A percentile compares a stretch with the other conserved stretches of the same genome.
Conservation (phyloP, 2,888 invertebrate species). For the Hoplodrina blanda region DNA sequence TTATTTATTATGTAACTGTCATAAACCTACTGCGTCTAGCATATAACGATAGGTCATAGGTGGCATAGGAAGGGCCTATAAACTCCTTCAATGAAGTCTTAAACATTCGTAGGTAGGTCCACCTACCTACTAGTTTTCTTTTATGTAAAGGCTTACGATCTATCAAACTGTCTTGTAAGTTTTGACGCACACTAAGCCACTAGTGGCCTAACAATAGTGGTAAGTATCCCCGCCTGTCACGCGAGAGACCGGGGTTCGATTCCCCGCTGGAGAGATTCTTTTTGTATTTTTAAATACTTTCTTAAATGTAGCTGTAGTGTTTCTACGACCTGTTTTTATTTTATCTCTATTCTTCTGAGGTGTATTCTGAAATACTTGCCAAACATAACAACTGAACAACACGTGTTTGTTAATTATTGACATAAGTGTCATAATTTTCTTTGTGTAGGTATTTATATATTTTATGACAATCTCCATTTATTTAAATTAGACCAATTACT, state of each 20-base stretch:
- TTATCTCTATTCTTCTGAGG: neutral
- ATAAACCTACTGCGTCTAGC: constrained; percentile 25
- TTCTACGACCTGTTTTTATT: neutral
- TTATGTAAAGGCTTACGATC: constrained; percentile 35
- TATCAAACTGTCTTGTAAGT: constrained; percentile 24
- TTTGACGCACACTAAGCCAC: no score
- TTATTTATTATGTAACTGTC: neutral
- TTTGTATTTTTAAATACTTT: constrained; percentile 32
- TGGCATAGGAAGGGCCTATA: constrained; percentile 19
- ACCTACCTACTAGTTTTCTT: constrained; percentile 8
- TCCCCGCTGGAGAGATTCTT: constrained; percentile 68
- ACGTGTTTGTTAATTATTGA: no score
- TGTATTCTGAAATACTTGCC: no score
- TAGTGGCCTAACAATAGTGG: constrained; percentile 81
- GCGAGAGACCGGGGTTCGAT: constrained; percentile 83
- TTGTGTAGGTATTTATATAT: no score
- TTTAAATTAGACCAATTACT: no score
- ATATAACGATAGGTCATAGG: constrained; percentile 19
- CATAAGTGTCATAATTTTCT: no score
- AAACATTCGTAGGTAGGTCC: neutral
- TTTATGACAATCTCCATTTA: no score
- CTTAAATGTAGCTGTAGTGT: no score
- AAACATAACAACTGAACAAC: no score
- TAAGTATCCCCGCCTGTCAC: constrained; percentile 91
- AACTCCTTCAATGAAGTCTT: constrained; percentile 1